phyloP scores from a whole-genome alignment of 30 jellyfish, hydroid and myxozoan genomes.

The Aurelia sp. region DNA sequence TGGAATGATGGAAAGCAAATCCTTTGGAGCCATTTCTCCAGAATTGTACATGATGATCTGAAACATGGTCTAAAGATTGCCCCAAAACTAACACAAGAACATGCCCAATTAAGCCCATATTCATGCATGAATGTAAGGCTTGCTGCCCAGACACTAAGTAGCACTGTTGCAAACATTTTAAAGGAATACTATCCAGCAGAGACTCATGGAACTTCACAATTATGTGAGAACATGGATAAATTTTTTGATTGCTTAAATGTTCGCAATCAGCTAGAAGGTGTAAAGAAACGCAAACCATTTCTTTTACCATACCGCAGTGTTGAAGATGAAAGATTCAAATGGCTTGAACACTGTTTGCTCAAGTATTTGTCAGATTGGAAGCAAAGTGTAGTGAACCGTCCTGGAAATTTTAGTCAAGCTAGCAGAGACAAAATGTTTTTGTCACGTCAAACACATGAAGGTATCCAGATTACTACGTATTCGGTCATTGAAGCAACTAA shows the following conservation, averaged over 20 bases:
- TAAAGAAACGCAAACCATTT: constrained; percentile 16
- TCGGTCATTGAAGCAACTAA: constrained; percentile 48
- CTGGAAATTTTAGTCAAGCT: background rate
- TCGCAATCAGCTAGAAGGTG: constrained; percentile 48
- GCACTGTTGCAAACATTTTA: constrained; percentile 31
- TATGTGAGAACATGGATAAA: constrained; percentile 51
- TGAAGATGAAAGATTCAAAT: constrained; percentile 51
- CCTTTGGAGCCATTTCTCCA: constrained; percentile 27
- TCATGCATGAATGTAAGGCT: constrained; percentile 63
- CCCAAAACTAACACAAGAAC: constrained; percentile 43
- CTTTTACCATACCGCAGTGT: constrained; percentile 53
- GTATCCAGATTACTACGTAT: constrained; percentile 16
- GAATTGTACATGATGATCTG: constrained; percentile 34
- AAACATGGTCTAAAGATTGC: constrained; percentile 8
- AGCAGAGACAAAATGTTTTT: constrained; percentile 32
- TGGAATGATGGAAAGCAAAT: constrained; percentile 51
- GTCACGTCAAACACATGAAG: constrained; percentile 46
- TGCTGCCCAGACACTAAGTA: constrained; percentile 57
- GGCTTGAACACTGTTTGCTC: constrained; percentile 44
- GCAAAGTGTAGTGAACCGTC: constrained; percentile 18
- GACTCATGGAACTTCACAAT: constrained; percentile 56
- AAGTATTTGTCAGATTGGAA: constrained; percentile 46
- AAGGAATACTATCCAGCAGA: constrained; percentile 28
- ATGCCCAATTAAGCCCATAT: constrained; percentile 25
- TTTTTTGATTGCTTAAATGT: constrained; percentile 46